Evolutionary conservation across 2,888 invertebrate species (phyloP).

Genomic region (Drosophila pullipes): DNA sequence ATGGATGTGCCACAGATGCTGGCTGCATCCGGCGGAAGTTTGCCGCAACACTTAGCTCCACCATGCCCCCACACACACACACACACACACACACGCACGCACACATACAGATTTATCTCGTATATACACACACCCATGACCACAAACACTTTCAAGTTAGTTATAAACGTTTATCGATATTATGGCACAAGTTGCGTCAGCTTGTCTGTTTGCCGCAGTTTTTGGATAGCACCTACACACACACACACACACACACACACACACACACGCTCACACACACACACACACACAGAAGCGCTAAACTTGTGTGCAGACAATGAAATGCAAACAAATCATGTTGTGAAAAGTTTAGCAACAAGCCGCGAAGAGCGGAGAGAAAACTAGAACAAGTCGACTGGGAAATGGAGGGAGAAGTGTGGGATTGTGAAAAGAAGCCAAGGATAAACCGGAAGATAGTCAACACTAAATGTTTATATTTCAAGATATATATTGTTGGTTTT

Average conservation of each 20-base stretch:
- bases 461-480: slow-evolving; percentile 28
- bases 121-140: slow-evolving; percentile 29
- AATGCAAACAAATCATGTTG: slow-evolving; percentile 63
- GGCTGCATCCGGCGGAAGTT: slow-evolving; percentile 77
- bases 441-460: slow-evolving; percentile 9
- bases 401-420: neutral
- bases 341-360: slow-evolving; percentile 54
- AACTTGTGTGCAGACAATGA: slow-evolving; percentile 64
- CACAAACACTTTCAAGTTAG: slow-evolving; percentile 71
- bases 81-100: slow-evolving; percentile 1
- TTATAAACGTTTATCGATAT: slow-evolving; percentile 80
- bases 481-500: neutral
- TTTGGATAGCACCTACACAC: slow-evolving; percentile 20
- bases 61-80: neutral
- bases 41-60: slow-evolving; percentile 63
- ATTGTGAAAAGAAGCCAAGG: slow-evolving; percentile 3
- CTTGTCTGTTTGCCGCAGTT: slow-evolving; percentile 42
- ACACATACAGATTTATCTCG: neutral
- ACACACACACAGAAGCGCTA: neutral
- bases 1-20: slow-evolving; percentile 58
- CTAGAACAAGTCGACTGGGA: neutral
- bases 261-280: neutral
- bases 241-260: neutral
- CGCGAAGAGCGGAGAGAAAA: slow-evolving; percentile 49
- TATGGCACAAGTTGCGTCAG: slow-evolving; percentile 50